phyloP scores from a whole-genome alignment of 2,888 invertebrate species.

The Drosophila conformis region DNA sequence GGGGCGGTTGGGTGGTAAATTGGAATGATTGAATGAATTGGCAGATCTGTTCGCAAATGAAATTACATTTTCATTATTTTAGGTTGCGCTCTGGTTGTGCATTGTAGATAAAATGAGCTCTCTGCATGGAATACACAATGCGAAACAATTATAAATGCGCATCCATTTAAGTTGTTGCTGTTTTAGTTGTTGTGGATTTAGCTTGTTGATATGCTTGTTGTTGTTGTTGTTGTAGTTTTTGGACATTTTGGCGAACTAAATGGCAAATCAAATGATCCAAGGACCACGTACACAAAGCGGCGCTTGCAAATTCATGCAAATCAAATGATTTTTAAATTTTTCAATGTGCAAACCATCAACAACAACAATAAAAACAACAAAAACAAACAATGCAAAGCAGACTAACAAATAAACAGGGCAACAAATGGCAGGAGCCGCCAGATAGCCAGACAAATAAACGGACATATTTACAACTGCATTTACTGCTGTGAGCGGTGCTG shows the following conservation, averaged over 20 bases:
- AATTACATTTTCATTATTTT: conserved; percentile 80
- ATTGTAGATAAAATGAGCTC: conserved; percentile 50
- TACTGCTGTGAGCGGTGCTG: conserved; percentile 4
- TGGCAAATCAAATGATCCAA: conserved; percentile 48
- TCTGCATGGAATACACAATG: conserved; percentile 38
- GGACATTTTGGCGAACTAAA: conserved; percentile 34
- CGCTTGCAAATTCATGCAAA: conserved; percentile 74
- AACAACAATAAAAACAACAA: not conserved
- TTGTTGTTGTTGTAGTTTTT: conserved; percentile 11
- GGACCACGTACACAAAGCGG: conserved; percentile 47
- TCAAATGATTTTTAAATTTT: conserved; percentile 79
- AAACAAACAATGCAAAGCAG: conserved; percentile 38
- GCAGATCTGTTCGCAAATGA: conserved; percentile 58
- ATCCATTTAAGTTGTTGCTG: conserved; percentile 63
- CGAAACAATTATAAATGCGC: conserved; percentile 76
- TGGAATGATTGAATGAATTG: conserved; percentile 56
- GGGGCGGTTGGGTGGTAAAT: not conserved
- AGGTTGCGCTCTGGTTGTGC: conserved; percentile 28
- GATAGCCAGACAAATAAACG: conserved; percentile 73
- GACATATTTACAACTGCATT: conserved; percentile 77
- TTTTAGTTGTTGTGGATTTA: conserved; percentile 4
- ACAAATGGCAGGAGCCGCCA: conserved; percentile 40
- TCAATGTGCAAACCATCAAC: conserved; percentile 37
- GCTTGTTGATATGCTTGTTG: not conserved
- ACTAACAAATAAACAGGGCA: conserved; percentile 66